Evolutionary conservation across 2,113 vertebrate species (phyloP).

Genomic region (Tupaia chinensis): DNA sequence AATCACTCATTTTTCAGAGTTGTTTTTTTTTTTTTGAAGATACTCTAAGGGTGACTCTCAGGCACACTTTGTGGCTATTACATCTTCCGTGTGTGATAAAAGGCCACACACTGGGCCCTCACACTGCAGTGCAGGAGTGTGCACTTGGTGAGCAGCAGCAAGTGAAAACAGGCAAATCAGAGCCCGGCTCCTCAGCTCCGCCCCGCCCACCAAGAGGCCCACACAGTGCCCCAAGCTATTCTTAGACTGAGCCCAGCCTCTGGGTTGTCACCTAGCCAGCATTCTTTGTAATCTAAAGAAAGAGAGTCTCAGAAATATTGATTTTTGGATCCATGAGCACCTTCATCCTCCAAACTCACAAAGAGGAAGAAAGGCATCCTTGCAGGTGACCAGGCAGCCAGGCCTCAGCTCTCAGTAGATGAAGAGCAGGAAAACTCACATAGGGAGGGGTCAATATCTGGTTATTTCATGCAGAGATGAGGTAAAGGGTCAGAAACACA

Average conservation of each 20-base stretch:
- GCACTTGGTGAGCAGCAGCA: neutral
- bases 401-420: neutral
- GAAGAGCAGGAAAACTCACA: neutral
- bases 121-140: rapidly evolving
- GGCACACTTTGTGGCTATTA: neutral
- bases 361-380: neutral
- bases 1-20: neutral
- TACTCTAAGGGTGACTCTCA: neutral
- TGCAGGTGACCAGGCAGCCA: neutral
- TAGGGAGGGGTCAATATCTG: rapidly evolving
- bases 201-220: neutral
- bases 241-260: neutral
- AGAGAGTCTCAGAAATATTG: neutral
- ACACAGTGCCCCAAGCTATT: neutral
- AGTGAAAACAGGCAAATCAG: neutral
- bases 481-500: neutral
- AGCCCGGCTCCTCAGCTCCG: neutral
- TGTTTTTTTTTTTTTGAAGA: constrained; percentile 6
- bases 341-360: neutral
- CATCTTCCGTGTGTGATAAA: neutral
- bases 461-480: neutral
- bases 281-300: constrained; percentile 54
- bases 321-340: neutral
- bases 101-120: neutral
- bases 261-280: neutral